phyloP scores from a whole-genome alignment of 2,797 vertebrate genomes.

The Lerista edwardsae region DNA sequence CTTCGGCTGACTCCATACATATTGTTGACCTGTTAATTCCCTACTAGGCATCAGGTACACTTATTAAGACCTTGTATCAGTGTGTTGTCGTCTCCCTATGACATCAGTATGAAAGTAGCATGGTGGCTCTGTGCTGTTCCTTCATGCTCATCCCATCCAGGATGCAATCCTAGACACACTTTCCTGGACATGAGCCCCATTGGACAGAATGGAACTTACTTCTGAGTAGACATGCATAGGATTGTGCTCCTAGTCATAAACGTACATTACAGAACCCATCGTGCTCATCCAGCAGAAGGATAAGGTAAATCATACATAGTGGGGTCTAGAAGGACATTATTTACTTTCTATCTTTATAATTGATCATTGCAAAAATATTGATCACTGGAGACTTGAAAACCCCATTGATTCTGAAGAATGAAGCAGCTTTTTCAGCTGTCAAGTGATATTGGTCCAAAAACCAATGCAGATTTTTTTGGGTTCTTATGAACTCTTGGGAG shows the following conservation, averaged over 20 bases:
- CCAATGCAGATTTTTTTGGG: not conserved
- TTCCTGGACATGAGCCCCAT: no score
- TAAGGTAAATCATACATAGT: not conserved
- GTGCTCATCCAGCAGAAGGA: not conserved
- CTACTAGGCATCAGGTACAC: not conserved
- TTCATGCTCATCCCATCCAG: slow-evolving; percentile 11
- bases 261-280: not conserved
- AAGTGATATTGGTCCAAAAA: not conserved
- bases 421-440: not conserved
- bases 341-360: not conserved
- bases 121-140: slow-evolving; percentile 22
- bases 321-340: not conserved
- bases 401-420: not conserved
- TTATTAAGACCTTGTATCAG: not conserved
- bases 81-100: slow-evolving; percentile 1
- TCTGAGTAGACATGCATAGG: no score
- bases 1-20: not conserved
- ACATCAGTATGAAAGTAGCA: not conserved
- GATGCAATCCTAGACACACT: no score
- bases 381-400: not conserved
- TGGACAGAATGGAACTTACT: no score
- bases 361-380: slow-evolving; percentile 2
- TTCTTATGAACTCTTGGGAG: slow-evolving; percentile 22
- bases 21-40: slow-evolving; percentile 3
- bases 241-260: no score